Conservation (phyloP, 2,797 vertebrate species). For the Myotis pilosus region DNA sequence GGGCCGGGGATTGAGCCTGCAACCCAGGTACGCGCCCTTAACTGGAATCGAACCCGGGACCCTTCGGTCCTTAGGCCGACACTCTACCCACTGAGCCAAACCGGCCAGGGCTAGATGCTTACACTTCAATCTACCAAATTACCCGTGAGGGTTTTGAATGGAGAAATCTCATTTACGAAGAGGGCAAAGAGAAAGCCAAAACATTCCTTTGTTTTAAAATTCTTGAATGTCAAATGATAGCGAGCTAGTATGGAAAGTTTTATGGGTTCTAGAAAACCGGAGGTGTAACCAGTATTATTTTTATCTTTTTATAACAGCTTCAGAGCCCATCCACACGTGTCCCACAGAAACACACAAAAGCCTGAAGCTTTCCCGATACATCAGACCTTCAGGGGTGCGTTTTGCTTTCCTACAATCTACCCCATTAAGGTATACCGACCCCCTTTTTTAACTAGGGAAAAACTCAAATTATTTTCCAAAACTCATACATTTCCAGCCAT, state of each 20-base stretch:
- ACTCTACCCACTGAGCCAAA: no score
- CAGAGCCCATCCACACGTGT: not conserved
- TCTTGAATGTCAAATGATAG: not conserved
- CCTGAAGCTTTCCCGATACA: not conserved
- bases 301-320: not conserved
- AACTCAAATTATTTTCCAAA: conserved; percentile 19
- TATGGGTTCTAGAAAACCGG: not conserved
- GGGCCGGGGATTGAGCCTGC: no score
- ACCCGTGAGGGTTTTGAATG: conserved; percentile 28
- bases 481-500: not conserved
- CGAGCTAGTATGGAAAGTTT: not conserved
- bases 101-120: not conserved
- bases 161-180: conserved; percentile 1
- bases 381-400: not conserved
- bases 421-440: not conserved
- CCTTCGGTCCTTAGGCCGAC: no score
- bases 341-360: not conserved
- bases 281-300: not conserved
- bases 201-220: not conserved
- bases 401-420: not conserved
- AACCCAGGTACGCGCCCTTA: no score
- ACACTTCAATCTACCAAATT: conserved; percentile 37
- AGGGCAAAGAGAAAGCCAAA: conserved; percentile 6
- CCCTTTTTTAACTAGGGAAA: not conserved
- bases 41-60: no score